Conservation (phyloP, 23 tunicate genomes). For the Oikopleura vanhoeffeni region DNA sequence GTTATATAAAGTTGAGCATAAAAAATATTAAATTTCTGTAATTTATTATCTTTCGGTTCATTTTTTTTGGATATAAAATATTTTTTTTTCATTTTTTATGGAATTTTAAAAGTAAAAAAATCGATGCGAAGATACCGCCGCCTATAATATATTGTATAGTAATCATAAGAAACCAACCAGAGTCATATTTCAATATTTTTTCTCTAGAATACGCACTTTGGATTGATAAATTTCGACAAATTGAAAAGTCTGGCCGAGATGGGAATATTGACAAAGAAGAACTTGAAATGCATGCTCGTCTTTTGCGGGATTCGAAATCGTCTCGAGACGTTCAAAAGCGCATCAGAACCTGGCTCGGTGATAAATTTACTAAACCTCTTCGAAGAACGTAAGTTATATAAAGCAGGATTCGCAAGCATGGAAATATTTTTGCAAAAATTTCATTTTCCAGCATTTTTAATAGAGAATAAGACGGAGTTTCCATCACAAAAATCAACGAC, state of each 20-base stretch:
- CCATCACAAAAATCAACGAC: too few relatives aligned
- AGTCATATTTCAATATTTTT: too few relatives aligned
- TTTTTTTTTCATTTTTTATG: too few relatives aligned
- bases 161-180: too few relatives aligned
- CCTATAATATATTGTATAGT: too few relatives aligned
- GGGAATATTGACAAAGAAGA: background rate
- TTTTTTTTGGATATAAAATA: too few relatives aligned
- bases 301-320: background rate
- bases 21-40: too few relatives aligned
- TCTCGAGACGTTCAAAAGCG: background rate
- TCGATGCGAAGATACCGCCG: too few relatives aligned
- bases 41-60: too few relatives aligned
- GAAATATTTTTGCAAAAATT: background rate
- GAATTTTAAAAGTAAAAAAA: too few relatives aligned
- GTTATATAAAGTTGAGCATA: too few relatives aligned
- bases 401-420: background rate
- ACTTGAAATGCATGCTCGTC: constrained; percentile 5
- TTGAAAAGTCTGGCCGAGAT: background rate
- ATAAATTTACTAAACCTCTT: background rate
- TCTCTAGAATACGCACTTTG: background rate
- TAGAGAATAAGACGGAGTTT: too few relatives aligned
- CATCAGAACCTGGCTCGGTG: constrained; percentile 8
- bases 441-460: background rate
- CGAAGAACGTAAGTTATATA: background rate
- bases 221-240: background rate